These are phyloP conservation scores for Nibea albiflora DNA, from an alignment of 2,113 vertebrate genomes.

Conservation along the genomic window DNA sequence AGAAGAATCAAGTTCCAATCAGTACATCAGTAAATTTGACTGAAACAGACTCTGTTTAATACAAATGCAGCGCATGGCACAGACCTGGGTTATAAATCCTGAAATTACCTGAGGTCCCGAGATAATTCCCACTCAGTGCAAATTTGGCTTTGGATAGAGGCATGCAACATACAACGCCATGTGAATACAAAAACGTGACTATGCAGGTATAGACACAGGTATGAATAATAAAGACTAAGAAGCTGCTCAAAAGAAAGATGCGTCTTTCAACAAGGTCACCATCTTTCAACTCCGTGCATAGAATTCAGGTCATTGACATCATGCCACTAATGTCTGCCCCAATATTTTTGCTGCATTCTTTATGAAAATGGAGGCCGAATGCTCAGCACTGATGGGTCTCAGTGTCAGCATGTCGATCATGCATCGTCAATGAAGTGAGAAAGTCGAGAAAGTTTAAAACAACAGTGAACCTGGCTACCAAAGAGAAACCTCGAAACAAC, in stretches of 20 bases:
- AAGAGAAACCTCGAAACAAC: not conserved
- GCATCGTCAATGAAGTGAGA: no score
- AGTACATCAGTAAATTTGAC: not conserved
- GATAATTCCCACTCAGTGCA: not conserved
- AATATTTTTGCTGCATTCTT: not conserved
- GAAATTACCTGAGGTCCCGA: not conserved
- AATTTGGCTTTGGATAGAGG: not conserved
- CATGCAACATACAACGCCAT: not conserved
- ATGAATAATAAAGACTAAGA: not conserved
- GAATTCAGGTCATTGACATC: not conserved
- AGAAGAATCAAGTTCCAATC: slow-evolving; percentile 14
- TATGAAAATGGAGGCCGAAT: no score
- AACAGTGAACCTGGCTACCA: not conserved
- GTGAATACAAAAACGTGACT: not conserved
- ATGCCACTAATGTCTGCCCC: not conserved
- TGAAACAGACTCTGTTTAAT: slow-evolving; percentile 4
- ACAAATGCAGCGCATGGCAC: not conserved
- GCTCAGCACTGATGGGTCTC: no score
- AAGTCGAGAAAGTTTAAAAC: no score
- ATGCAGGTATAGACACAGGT: not conserved
- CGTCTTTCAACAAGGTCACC: not conserved
- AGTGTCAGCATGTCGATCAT: no score
- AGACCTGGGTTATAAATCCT: not conserved
- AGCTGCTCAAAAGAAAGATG: not conserved
- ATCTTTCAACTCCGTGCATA: not conserved